Base-by-base conservation (phyloP, 2,113 vertebrate species). In the Phyllostomus discolor region DNA sequence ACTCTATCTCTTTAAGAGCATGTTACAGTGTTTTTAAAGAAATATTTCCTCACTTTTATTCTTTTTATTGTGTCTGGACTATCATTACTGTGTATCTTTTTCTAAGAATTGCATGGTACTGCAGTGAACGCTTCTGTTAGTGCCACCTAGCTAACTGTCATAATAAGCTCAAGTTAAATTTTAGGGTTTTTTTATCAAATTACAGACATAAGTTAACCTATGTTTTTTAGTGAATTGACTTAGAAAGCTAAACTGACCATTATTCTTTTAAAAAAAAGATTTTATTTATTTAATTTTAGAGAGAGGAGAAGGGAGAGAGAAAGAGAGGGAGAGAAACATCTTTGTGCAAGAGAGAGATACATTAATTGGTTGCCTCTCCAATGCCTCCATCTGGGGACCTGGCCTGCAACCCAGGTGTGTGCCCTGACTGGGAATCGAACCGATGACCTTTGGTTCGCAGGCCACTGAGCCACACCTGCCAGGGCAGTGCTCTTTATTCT, bases 121-220 rank as follows among this genome's bases (percentile, higher is more conserved):
- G 76, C 19, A 46, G 22, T 78, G 59, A 88, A 52, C 35, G 26
- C 20, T 90, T 92, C 41, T 52, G 7, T 82, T 95, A 88, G 28
- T 80, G 41, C 15, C 69, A 67, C 57, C 84, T 84, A 75, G 33
- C 54, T 93, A 93, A 84, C 69, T 97, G 26, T 90, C 66, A 64
- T 79, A 15, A 80, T 88, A 93, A 91, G 72, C 17, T 96, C 50
- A 88, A 80, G 35, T 88, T 26, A 31, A 81, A 84, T 28, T 91
- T 95, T 83, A 91, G n/a, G n/a, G 26, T 48, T 66, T 88, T 82
- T 90, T 87, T 87, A 90, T 22, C 41, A 83, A 93, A 76, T 94
- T 81, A 76, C 50, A 67, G 46, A 69, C 7, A 83, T 41, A 89
- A 10, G 3, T 41, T 83, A 70, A 38, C 31, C 33, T 86, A 83